Evolutionary conservation across 1,140 invertebrate genomes (phyloP).

Genomic region (Asobara japonica): DNA sequence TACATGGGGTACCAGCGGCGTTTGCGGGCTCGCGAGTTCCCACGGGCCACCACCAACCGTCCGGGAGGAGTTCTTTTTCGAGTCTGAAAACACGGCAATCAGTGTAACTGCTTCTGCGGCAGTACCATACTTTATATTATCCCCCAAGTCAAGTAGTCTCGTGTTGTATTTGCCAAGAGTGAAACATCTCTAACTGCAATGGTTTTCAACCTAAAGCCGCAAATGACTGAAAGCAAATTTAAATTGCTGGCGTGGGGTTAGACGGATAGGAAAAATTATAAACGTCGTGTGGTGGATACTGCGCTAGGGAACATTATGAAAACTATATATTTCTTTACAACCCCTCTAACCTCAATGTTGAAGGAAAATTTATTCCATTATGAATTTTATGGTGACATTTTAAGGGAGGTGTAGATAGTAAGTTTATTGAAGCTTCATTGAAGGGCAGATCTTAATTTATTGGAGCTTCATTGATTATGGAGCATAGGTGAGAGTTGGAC

Average conservation of each 20-base stretch:
- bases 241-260: neutral
- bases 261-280: constrained; percentile 3
- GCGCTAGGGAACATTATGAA: neutral
- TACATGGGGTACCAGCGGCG: constrained; percentile 46
- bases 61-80: constrained; percentile 57
- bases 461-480: too few relatives aligned
- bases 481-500: too few relatives aligned
- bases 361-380: neutral
- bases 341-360: neutral
- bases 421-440: too few relatives aligned
- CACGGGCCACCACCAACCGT: constrained; percentile 47
- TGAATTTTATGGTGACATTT: too few relatives aligned
- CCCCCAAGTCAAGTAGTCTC: constrained; percentile 16
- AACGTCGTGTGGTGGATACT: neutral
- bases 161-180: constrained; percentile 1
- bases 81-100: constrained; percentile 63
- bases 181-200: constrained; percentile 20
- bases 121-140: constrained; percentile 47
- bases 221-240: constrained; percentile 20
- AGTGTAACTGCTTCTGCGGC: constrained; percentile 59
- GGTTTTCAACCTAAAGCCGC: neutral
- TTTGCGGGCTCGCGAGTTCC: constrained; percentile 56
- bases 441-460: too few relatives aligned
- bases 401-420: too few relatives aligned
- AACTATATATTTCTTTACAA: neutral